phyloP scores from a whole-genome alignment of 1,140 invertebrate species.

The Myzus persicae region DNA sequence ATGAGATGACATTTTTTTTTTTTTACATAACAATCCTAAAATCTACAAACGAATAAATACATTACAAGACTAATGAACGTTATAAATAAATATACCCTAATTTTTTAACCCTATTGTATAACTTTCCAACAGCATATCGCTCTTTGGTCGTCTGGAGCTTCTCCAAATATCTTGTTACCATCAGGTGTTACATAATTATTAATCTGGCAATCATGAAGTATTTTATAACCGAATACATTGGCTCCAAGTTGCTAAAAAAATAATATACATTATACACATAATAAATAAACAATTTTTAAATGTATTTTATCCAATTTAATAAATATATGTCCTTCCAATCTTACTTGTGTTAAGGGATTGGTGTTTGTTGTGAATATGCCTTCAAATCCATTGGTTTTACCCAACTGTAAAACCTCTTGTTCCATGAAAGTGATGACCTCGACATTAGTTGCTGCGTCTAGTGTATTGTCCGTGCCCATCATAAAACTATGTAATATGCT shows the following conservation, averaged over 20 bases:
- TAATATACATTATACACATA: conserved; percentile 24
- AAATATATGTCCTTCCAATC: conserved; percentile 3
- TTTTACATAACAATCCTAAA: conserved; percentile 43
- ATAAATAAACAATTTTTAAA: neutral
- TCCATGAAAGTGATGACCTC: conserved; percentile 80
- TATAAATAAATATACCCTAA: conserved; percentile 39
- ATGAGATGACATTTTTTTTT: conserved; percentile 36
- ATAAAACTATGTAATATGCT: conserved; percentile 83
- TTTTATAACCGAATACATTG: conserved; percentile 82
- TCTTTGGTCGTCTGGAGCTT: conserved; percentile 77
- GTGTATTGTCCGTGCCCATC: conserved; percentile 77
- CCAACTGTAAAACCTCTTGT: conserved; percentile 74
- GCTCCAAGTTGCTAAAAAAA: conserved; percentile 76
- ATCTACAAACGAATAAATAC: conserved; percentile 48
- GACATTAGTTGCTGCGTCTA: conserved; percentile 78
- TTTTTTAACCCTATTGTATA: conserved; percentile 46
- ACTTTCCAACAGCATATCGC: conserved; percentile 80
- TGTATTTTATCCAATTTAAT: conserved; percentile 20
- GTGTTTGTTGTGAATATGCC: conserved; percentile 88
- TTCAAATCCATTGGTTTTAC: conserved; percentile 71
- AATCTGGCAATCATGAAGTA: conserved; percentile 79
- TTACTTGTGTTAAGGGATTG: conserved; percentile 81
- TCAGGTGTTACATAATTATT: conserved; percentile 77
- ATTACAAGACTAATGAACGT: conserved; percentile 44
- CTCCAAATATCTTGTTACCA: conserved; percentile 75